Base-by-base conservation (phyloP, 2,888 invertebrate species). In the Platycheirus rosarum region DNA sequence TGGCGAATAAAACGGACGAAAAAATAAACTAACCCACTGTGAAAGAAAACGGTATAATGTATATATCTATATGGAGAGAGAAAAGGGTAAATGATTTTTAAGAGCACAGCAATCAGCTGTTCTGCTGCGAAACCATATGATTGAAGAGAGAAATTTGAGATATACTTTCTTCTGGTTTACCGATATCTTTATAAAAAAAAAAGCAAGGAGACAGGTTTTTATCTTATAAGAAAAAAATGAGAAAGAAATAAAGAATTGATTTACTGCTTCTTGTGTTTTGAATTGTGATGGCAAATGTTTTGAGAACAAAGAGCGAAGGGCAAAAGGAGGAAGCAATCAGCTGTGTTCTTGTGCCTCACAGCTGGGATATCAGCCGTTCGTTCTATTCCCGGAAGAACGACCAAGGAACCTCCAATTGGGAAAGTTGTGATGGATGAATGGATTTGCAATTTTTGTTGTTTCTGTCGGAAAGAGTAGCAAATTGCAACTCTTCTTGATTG, bases 321-420 rank as follows among this genome's bases (percentile, higher is more conserved):
- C 48, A 49, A n/a, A n/a, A 26, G n/a, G 53, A 48, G 35, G 44
- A 53, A 42, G 49, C 53, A 73, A 82, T 73, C 82, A 82, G 82
- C 82, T 82, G 82, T 62, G 70, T 57, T 76, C 51, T 57, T 14
- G 55, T 87, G 88, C 87, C 88, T 87, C 88, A 88, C 89, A 89
- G 88, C 89, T 89, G 89, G 88, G 88, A 88, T 85, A 87, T 88
- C 89, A 89, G 89, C 89, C 88, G 88, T 88, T 89, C 68, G 88
- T 2, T 35, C 57, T 62, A 2, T 35, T 60, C 37, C 51, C 48
- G 44, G 20, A 49, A 71, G 57, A 49, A n/a, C n/a, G n/a, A n/a
- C n/a, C n/a, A n/a, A 40, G 20, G 35, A 42, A 23, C 6, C 20
- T 2, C 13, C 53, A 55, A 68, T 55, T 44, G 66, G 66, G 44